Evolutionary conservation across 2,797 vertebrate species (phyloP).

Genomic region (Mormyrops boulengeri): DNA sequence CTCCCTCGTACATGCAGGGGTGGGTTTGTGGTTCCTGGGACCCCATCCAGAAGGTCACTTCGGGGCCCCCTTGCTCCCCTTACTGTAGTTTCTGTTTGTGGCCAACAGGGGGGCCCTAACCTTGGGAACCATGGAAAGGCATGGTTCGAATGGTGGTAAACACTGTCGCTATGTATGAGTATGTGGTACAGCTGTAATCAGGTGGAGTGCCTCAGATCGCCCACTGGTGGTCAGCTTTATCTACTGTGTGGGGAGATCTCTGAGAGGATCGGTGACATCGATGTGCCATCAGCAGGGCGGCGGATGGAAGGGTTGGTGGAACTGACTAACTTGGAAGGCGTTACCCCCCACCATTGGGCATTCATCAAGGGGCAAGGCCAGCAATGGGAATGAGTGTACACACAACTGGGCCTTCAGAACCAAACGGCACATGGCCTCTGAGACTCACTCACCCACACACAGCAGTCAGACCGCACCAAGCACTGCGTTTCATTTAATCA

Average conservation of each 20-base stretch:
- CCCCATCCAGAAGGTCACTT: no score
- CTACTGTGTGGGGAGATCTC: neutral
- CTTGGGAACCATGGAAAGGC: neutral
- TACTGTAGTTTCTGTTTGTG: no score
- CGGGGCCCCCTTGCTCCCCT: neutral
- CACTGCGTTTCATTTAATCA: constrained; percentile 70
- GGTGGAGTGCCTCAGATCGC: neutral
- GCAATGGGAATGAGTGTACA: neutral
- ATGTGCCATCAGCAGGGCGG: neutral
- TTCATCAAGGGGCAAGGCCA: neutral
- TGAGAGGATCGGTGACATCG: neutral
- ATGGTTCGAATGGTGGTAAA: neutral
- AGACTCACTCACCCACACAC: neutral
- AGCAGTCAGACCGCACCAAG: constrained; percentile 43
- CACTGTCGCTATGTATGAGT: neutral
- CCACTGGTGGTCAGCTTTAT: neutral
- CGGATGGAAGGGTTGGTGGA: neutral
- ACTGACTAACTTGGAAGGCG: neutral
- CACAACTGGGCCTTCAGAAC: neutral
- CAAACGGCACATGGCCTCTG: neutral
- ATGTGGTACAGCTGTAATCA: neutral
- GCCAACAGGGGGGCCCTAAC: no score
- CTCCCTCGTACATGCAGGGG: neutral
- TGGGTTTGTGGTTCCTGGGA: no score
- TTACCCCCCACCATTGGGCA: neutral